These are phyloP conservation scores for Agapetus fuscipes DNA, from an alignment of 2,888 invertebrate species.

Conservation along the genomic window DNA sequence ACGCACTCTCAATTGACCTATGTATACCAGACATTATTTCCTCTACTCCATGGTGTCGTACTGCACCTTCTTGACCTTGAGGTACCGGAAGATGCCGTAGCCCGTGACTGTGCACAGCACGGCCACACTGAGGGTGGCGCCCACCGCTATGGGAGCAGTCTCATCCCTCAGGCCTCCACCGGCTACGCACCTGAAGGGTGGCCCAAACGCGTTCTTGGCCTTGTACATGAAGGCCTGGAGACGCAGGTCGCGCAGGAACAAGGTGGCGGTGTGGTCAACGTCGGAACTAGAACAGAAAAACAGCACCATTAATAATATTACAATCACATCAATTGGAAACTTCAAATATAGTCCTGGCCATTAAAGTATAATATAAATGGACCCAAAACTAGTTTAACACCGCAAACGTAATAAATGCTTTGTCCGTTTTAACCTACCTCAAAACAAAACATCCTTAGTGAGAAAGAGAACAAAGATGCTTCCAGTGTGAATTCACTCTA, in stretches of 20 bases:
- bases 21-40: no score
- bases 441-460: no score
- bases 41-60: slow-evolving; percentile 83
- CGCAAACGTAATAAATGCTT: no score
- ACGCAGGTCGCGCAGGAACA: slow-evolving; percentile 59
- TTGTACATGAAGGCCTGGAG: slow-evolving; percentile 87
- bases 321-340: neutral
- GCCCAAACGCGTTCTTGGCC: slow-evolving; percentile 58
- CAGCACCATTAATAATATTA: neutral
- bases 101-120: slow-evolving; percentile 73
- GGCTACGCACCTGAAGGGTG: slow-evolving; percentile 56
- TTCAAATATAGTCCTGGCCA: no score
- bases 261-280: slow-evolving; percentile 47
- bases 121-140: slow-evolving; percentile 73
- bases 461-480: no score
- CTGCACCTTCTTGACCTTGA: slow-evolving; percentile 83
- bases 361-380: no score
- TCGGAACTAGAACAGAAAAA: slow-evolving; percentile 5
- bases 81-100: slow-evolving; percentile 77
- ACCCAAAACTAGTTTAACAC: no score
- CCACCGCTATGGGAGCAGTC: slow-evolving; percentile 75
- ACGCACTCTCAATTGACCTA: no score
- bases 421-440: no score
- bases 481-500: no score
- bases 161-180: slow-evolving; percentile 58